Percentiles rank a stretch among this genome's conserved stretches.
Conservation (phyloP, 2,113 vertebrate species). For the Albula goreensis region DNA sequence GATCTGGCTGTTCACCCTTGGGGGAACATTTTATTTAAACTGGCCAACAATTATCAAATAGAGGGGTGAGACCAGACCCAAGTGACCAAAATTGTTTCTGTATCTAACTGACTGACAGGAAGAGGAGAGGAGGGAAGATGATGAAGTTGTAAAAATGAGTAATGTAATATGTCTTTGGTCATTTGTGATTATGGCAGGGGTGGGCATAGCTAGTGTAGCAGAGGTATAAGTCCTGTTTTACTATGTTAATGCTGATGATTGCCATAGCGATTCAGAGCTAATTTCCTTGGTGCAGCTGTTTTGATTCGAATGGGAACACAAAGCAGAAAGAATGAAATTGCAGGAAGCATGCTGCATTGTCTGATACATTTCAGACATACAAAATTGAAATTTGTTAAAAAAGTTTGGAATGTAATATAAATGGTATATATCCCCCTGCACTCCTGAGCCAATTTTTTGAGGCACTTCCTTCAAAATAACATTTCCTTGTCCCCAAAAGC, state of each 20-base stretch:
- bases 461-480: too few species aligned
- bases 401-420: too few species aligned
- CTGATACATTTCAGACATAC: too few species aligned
- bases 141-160: constrained; percentile 50
- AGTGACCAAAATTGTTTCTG: background rate
- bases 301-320: too few species aligned
- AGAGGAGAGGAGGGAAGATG: constrained; percentile 33
- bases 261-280: background rate
- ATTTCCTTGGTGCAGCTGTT: background rate
- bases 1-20: background rate
- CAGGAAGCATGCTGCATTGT: too few species aligned
- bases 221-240: background rate
- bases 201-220: background rate
- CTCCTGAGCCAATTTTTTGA: too few species aligned
- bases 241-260: background rate
- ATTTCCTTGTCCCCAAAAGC: too few species aligned
- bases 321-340: too few species aligned
- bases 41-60: background rate
- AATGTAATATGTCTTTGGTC: constrained; percentile 51
- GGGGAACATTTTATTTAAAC: background rate
- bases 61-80: background rate
- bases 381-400: too few species aligned
- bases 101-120: background rate
- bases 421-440: too few species aligned
- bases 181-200: constrained; percentile 65